These are phyloP conservation scores for Epizoanthus illoricatus DNA, from an alignment of 92 coral and sea anemone species.

Conservation along the genomic window DNA sequence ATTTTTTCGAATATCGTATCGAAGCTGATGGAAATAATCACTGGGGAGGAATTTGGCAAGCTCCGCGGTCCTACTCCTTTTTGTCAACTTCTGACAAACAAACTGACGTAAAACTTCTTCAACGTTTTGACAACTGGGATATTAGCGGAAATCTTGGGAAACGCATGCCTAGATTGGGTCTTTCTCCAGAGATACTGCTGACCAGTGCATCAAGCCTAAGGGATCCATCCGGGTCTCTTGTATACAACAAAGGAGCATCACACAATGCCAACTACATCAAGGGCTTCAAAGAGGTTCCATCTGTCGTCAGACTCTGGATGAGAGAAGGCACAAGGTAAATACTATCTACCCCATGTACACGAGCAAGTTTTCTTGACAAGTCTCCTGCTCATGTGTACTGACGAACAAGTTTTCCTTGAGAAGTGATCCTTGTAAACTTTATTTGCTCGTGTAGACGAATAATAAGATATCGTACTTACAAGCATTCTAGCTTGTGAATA, in stretches of 20 bases:
- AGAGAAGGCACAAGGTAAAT: constrained; percentile 52
- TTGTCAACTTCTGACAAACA: constrained; percentile 40
- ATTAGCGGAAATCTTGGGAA: constrained; percentile 22
- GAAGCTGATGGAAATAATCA: constrained; percentile 48
- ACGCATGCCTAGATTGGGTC: constrained; percentile 50
- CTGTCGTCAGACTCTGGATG: constrained; percentile 52
- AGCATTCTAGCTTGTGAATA: too few species aligned
- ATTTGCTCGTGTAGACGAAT: too few species aligned
- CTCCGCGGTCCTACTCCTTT: constrained; percentile 44
- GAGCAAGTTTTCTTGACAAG: too few species aligned
- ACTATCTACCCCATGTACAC: too few species aligned
- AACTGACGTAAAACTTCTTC: constrained; percentile 24
- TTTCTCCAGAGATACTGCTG: constrained; percentile 39
- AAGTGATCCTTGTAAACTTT: too few species aligned
- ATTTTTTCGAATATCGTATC: constrained; percentile 52
- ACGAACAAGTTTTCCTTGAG: too few species aligned
- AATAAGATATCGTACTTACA: too few species aligned
- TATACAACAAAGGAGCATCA: constrained; percentile 24
- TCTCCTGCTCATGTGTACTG: too few species aligned
- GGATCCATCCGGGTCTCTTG: constrained; percentile 48
- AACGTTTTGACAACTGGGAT: constrained; percentile 32
- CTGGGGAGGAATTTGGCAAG: constrained; percentile 55
- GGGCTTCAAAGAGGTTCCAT: constrained; percentile 29
- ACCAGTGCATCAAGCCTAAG: constrained; percentile 26
- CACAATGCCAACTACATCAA: constrained; percentile 30